Evolutionary conservation across 2,797 vertebrate genomes (phyloP).

Genomic region (Bradypodion pumilum): DNA sequence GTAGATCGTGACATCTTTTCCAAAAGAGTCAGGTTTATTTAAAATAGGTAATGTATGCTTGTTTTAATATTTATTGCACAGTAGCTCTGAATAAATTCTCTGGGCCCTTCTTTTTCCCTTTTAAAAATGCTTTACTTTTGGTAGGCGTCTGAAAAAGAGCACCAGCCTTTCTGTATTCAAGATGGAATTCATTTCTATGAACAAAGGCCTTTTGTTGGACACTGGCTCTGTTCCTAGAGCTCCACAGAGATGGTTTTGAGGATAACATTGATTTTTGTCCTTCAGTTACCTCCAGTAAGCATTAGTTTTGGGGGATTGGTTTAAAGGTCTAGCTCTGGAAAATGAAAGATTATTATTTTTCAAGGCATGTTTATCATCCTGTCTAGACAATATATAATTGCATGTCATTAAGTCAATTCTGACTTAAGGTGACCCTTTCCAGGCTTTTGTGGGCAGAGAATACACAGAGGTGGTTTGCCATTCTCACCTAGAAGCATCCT

Average conservation of each 20-base stretch:
- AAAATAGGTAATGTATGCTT: neutral
- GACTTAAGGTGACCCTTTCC: too few relatives aligned
- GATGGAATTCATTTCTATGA: neutral
- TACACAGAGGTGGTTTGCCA: too few relatives aligned
- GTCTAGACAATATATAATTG: too few relatives aligned
- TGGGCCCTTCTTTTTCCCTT: neutral
- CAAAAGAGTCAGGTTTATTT: neutral
- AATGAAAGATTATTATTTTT: neutral
- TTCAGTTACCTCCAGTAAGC: neutral
- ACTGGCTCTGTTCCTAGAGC: slow-evolving; percentile 1
- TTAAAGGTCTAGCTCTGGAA: neutral
- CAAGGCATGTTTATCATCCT: neutral
- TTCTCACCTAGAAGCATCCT: too few relatives aligned
- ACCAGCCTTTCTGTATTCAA: neutral
- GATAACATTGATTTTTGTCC: slow-evolving; percentile 14
- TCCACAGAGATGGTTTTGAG: neutral
- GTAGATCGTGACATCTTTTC: neutral
- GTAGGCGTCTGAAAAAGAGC: slow-evolving; percentile 6
- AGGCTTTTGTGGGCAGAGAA: too few relatives aligned
- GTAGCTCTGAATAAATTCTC: neutral
- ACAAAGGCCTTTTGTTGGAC: slow-evolving; percentile 10
- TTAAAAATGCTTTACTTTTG: slow-evolving; percentile 2
- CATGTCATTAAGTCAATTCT: too few relatives aligned
- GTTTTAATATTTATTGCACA: slow-evolving; percentile 7
- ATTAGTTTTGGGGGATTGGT: neutral